phyloP scores from a whole-genome alignment of 2,888 invertebrate genomes.

The Noctua comes region DNA sequence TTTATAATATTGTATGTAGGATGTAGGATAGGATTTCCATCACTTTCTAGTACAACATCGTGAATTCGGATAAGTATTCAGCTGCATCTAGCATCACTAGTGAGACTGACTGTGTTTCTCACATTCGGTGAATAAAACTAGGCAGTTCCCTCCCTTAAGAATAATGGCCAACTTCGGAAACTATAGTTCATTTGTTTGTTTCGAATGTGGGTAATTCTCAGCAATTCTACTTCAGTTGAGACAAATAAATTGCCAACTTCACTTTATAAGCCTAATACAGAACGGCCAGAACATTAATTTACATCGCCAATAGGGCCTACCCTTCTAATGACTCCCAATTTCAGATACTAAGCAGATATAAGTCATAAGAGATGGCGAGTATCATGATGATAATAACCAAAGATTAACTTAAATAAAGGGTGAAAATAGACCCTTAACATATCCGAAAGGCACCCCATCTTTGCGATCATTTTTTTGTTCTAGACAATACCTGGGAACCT shows the following conservation, averaged over 20 bases:
- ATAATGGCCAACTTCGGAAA: not conserved
- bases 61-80: not conserved
- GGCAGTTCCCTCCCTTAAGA: not conserved
- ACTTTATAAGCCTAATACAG: conserved; percentile 31
- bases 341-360: conserved; percentile 40
- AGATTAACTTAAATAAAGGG: not conserved
- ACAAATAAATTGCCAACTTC: conserved; percentile 35
- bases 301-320: conserved; percentile 47
- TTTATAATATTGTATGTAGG: no score
- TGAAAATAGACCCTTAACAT: no score
- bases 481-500: no score
- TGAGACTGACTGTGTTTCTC: not conserved
- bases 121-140: not conserved
- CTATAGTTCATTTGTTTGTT: conserved; percentile 4
- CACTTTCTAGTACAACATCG: not conserved
- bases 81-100: not conserved
- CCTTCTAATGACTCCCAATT: conserved; percentile 67
- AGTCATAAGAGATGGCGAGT: conserved; percentile 21
- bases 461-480: no score
- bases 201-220: conserved; percentile 7
- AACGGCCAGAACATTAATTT: conserved; percentile 41
- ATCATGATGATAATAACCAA: no score
- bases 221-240: conserved; percentile 14
- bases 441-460: no score
- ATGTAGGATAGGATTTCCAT: not conserved